Evolutionary conservation across 2,113 vertebrate species (phyloP).

Genomic region (Hoplias malabaricus): DNA sequence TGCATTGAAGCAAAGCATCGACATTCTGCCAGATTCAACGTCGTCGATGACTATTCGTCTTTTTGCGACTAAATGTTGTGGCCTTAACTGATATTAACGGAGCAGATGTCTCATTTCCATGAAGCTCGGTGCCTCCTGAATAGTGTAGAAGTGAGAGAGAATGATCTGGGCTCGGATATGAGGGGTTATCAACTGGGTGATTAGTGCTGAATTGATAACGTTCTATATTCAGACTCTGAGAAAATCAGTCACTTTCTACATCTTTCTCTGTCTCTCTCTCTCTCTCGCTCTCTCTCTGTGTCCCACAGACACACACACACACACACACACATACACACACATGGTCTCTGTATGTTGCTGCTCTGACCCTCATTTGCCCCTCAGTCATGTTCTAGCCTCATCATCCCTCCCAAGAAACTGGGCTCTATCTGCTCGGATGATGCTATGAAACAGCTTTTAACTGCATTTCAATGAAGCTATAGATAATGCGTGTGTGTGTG

Average conservation of each 20-base stretch:
- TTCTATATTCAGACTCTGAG: conserved; percentile 63
- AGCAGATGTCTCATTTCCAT: background rate
- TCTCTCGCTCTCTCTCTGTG: conserved; percentile 12
- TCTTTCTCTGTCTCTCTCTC: background rate
- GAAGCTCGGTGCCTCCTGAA: conserved; percentile 23
- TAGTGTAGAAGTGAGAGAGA: background rate
- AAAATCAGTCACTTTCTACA: conserved; percentile 26
- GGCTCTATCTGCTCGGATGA: conserved; percentile 14
- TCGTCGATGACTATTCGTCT: background rate
- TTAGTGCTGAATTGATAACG: conserved; percentile 62
- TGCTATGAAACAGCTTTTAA: background rate
- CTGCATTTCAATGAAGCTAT: conserved; percentile 14
- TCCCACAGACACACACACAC: conserved; percentile 44
- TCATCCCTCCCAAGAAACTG: background rate
- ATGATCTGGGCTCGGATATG: conserved; percentile 39
- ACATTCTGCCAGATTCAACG: background rate
- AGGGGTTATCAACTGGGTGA: conserved; percentile 36
- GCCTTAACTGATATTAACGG: background rate
- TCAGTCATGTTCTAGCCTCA: background rate
- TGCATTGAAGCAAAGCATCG: background rate
- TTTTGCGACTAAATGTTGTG: background rate
- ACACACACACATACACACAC: conserved; percentile 42
- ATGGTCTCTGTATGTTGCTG: conserved; percentile 4
- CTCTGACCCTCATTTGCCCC: conserved; percentile 29
- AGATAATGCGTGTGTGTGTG: conserved; percentile 12